These are phyloP conservation scores for Drosophila bunnanda DNA, from an alignment of 2,888 invertebrate genomes.

Conservation along the genomic window DNA sequence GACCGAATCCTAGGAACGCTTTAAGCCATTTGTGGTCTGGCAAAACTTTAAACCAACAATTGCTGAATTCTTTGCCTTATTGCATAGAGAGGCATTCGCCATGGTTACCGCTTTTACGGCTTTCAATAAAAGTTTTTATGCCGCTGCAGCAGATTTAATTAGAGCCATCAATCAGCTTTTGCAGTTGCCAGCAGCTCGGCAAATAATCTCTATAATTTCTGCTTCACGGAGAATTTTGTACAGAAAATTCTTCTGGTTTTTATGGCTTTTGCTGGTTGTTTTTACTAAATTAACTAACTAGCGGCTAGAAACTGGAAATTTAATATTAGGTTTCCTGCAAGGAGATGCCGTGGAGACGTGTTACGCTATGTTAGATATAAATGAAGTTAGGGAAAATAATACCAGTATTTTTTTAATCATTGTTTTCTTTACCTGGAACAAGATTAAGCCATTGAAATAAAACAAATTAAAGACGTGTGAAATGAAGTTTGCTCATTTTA, in stretches of 20 bases:
- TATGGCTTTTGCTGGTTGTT: constrained; percentile 30
- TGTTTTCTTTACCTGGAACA: neutral
- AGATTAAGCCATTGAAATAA: neutral
- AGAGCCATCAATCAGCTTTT: constrained; percentile 68
- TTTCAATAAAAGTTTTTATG: constrained; percentile 67
- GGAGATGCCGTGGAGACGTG: neutral
- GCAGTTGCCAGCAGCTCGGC: constrained; percentile 41
- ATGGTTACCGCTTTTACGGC: constrained; percentile 58
- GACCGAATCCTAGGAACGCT: constrained; percentile 14
- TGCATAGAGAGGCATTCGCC: constrained; percentile 15
- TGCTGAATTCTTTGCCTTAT: constrained; percentile 22
- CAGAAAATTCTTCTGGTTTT: constrained; percentile 16
- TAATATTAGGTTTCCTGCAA: neutral
- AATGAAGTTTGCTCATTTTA: constrained; percentile 5
- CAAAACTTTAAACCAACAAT: constrained; percentile 60
- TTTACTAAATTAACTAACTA: constrained; percentile 18
- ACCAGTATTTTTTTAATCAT: neutral
- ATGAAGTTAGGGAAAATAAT: neutral
- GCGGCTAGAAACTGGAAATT: neutral
- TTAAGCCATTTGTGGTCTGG: constrained; percentile 58
- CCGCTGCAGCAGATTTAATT: constrained; percentile 60
- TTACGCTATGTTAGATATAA: too few species aligned
- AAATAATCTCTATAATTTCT: constrained; percentile 58
- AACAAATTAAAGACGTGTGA: constrained; percentile 13
- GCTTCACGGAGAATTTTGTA: constrained; percentile 49